Evolutionary conservation across 2,113 vertebrate species (phyloP).

Genomic region (Pionites leucogaster): DNA sequence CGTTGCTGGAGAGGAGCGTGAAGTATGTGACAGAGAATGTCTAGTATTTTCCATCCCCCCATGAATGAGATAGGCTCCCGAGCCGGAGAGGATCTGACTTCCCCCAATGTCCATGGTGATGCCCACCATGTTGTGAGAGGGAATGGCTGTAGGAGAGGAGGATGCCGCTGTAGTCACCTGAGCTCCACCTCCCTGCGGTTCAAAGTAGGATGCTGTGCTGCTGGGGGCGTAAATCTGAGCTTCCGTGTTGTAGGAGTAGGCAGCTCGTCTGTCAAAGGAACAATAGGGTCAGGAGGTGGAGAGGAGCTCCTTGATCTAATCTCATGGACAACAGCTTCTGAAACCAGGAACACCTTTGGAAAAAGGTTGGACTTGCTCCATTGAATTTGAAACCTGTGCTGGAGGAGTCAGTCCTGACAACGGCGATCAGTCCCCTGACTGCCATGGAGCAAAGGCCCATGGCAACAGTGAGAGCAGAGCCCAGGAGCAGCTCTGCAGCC

Average conservation of each 20-base stretch:
- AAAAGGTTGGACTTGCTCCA: neutral
- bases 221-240: conserved; percentile 90
- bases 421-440: rapidly evolving
- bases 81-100: conserved; percentile 90
- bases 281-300: neutral
- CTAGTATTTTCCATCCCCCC: conserved; percentile 89
- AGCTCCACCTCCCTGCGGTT: conserved; percentile 83
- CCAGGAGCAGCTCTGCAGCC: neutral
- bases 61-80: conserved; percentile 94
- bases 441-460: neutral
- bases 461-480: rapidly evolving
- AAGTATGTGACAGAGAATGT: conserved; percentile 90
- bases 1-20: conserved; percentile 97
- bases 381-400: neutral
- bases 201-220: conserved; percentile 89
- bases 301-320: neutral
- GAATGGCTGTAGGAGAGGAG: conserved; percentile 86
- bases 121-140: conserved; percentile 95
- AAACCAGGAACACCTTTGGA: rapidly evolving
- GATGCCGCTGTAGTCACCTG: conserved; percentile 93
- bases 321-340: rapidly evolving
- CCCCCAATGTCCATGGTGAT: conserved; percentile 93
- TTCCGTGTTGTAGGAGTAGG: conserved; percentile 93
- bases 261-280: conserved; percentile 80
- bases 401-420: neutral